Conservation (phyloP, 1,140 invertebrate species). For the Trichogramma pretiosum region DNA sequence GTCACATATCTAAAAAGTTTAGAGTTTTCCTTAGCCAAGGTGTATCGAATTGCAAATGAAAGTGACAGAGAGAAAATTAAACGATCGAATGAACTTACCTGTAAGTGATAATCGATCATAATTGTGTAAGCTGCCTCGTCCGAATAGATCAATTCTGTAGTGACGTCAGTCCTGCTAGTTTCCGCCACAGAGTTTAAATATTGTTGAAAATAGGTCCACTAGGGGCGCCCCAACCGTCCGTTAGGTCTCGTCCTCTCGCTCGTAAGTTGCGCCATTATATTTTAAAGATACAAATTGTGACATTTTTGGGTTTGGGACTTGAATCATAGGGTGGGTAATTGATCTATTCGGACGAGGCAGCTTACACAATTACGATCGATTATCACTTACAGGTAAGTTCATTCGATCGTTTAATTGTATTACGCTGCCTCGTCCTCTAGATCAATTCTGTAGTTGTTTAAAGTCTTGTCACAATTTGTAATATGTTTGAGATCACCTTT, state of each 20-base stretch:
- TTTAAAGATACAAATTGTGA: not conserved
- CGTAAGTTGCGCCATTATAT: not conserved
- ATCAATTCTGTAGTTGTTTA: not conserved
- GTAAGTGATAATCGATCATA: not conserved
- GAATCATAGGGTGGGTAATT: not conserved
- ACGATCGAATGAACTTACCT: conserved; percentile 3
- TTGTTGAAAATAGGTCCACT: not conserved
- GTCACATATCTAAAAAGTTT: no score
- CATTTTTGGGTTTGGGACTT: not conserved
- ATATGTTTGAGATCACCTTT: no score
- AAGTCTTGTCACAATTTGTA: not conserved
- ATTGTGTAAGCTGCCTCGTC: conserved; percentile 7
- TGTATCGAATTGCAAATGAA: no score
- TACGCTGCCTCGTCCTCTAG: no score
- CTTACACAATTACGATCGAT: conserved; percentile 7
- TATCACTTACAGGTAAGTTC: conserved; percentile 7
- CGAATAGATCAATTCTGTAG: not conserved
- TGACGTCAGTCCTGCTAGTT: not conserved
- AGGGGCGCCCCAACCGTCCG: not conserved
- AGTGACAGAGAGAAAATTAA: no score
- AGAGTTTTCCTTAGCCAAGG: no score
- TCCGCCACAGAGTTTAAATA: not conserved
- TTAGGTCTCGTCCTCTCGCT: not conserved
- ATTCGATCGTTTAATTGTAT: not conserved
- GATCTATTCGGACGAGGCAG: conserved; percentile 5